phyloP scores from a whole-genome alignment of 2,113 vertebrate genomes.

The Ivindomyrus marchei region DNA sequence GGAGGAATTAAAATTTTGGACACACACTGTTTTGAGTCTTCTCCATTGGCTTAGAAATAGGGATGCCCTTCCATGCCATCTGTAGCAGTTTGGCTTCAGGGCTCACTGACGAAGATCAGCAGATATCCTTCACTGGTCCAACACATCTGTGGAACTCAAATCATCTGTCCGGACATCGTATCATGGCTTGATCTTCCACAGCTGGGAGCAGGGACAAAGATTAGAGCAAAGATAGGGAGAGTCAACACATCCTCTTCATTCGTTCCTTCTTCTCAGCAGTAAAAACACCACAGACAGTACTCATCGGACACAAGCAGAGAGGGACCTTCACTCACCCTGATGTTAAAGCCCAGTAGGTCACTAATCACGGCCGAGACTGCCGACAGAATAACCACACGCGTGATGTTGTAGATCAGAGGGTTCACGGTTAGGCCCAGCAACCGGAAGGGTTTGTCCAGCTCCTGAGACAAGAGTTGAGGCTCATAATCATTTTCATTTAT shows the following conservation, averaged over 20 bases:
- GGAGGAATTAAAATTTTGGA: constrained; percentile 4
- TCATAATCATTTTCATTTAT: background rate
- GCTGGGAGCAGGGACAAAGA: constrained; percentile 41
- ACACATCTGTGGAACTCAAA: background rate
- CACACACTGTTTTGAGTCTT: background rate
- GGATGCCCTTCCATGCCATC: background rate
- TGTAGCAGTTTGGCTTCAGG: background rate
- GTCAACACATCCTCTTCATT: background rate
- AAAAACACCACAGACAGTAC: background rate
- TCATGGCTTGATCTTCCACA: constrained; percentile 72
- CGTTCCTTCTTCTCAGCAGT: background rate
- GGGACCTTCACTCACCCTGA: constrained; percentile 70
- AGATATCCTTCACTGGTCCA: background rate
- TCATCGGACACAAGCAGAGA: background rate
- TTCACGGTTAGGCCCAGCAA: constrained; percentile 93
- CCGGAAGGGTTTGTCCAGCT: constrained; percentile 87
- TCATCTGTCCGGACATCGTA: background rate
- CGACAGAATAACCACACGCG: constrained; percentile 89
- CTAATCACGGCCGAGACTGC: constrained; percentile 93
- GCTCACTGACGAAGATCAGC: background rate
- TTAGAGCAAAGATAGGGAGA: background rate
- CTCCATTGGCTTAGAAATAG: background rate
- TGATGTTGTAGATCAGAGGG: constrained; percentile 94
- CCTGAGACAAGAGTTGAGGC: constrained; percentile 56
- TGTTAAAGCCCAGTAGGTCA: constrained; percentile 93